Evolutionary conservation across 2,888 invertebrate genomes (phyloP).

Genomic region (Pseudolycoriella hygida): DNA sequence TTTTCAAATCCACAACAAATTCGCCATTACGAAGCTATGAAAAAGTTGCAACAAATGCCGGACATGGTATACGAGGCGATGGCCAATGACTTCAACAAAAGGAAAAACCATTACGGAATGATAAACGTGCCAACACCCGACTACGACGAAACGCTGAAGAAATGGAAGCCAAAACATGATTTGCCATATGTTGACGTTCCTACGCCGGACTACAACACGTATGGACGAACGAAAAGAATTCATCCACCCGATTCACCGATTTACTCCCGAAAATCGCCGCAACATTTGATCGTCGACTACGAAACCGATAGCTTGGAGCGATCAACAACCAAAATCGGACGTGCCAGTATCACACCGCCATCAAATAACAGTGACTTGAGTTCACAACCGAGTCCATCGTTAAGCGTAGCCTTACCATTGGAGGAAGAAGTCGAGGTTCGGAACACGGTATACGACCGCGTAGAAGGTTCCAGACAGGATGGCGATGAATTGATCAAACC

Average conservation of each 20-base stretch:
- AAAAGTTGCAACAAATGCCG: constrained; percentile 30
- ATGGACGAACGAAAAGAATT: constrained; percentile 23
- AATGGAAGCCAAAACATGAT: constrained; percentile 23
- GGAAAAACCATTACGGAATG: constrained; percentile 3
- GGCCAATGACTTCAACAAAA: constrained; percentile 23
- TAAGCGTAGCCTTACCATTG: constrained; percentile 55
- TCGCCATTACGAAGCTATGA: constrained; percentile 23
- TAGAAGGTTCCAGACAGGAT: constrained; percentile 25
- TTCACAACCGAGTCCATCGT: constrained; percentile 53
- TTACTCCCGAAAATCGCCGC: constrained; percentile 25
- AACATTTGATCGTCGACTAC: constrained; percentile 39
- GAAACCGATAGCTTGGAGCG: constrained; percentile 60
- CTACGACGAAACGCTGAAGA: constrained; percentile 24
- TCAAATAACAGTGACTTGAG: constrained; percentile 42
- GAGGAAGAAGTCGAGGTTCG: constrained; percentile 67
- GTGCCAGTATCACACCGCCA: constrained; percentile 17
- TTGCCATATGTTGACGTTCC: constrained; percentile 27
- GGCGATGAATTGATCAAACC: constrained; percentile 14
- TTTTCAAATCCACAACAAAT: constrained; percentile 19
- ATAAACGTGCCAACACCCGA: constrained; percentile 25
- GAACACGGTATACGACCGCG: constrained; percentile 45
- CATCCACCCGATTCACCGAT: constrained; percentile 28
- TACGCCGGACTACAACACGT: constrained; percentile 28
- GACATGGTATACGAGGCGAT: constrained; percentile 52
- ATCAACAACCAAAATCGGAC: constrained; percentile 32